These are phyloP conservation scores for Porites divaricata DNA, from an alignment of 92 coral and sea anemone genomes.

Conservation along the genomic window DNA sequence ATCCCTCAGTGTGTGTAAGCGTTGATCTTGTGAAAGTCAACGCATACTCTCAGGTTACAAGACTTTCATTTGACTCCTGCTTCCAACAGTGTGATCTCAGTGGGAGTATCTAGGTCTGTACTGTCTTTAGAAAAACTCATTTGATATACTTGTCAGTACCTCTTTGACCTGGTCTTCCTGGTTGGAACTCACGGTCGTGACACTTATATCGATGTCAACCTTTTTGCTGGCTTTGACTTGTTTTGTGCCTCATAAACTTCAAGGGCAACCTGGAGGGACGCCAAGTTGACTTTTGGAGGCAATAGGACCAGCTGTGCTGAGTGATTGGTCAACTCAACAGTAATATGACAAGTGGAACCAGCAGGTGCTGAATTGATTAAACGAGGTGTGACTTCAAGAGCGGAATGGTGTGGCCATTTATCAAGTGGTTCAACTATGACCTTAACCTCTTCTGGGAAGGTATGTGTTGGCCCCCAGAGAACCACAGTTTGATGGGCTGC, in stretches of 20 bases:
- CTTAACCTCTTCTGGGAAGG: conserved; percentile 24
- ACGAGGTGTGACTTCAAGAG: conserved; percentile 20
- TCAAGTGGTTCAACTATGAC: conserved; percentile 39
- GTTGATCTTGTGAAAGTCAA: too few relatives aligned
- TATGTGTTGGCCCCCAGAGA: conserved; percentile 38
- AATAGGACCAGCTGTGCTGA: conserved; percentile 10
- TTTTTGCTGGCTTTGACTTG: not conserved
- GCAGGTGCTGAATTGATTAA: not conserved
- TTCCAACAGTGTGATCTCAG: too few relatives aligned
- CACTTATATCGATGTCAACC: not conserved
- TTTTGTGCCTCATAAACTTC: conserved; percentile 6
- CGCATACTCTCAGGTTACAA: too few relatives aligned
- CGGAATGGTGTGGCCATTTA: not conserved
- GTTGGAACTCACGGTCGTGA: not conserved
- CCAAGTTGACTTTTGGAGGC: not conserved
- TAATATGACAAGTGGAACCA: conserved; percentile 17
- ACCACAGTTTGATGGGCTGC: conserved; percentile 47
- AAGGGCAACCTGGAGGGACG: conserved; percentile 1
- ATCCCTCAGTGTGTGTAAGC: too few relatives aligned
- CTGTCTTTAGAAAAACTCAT: too few relatives aligned
- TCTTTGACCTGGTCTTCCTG: too few relatives aligned
- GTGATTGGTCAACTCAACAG: conserved; percentile 31
- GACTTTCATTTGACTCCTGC: too few relatives aligned
- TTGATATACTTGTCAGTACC: too few relatives aligned
- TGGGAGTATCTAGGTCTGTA: too few relatives aligned